phyloP scores from a whole-genome alignment of 2,797 vertebrate genomes.

The Orestias chungarensis region DNA sequence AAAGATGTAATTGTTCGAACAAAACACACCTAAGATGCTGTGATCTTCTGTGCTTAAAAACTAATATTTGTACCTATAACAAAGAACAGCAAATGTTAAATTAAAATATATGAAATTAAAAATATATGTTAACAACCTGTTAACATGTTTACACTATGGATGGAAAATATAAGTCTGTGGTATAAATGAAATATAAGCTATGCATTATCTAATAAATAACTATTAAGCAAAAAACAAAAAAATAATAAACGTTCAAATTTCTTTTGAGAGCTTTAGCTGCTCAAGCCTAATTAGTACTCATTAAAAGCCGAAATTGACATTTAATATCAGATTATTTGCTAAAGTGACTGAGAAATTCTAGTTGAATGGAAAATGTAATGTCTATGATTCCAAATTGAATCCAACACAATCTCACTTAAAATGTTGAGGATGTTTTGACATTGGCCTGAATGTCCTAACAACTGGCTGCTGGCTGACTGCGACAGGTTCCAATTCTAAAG shows the following conservation, averaged over 20 bases:
- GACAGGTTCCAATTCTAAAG: slow-evolving; percentile 41
- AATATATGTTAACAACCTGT: too few species aligned
- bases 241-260: slow-evolving; percentile 2
- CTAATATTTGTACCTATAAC: too few species aligned
- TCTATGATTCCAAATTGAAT: not conserved
- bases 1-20: too few species aligned
- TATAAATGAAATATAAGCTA: too few species aligned
- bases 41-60: too few species aligned
- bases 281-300: not conserved
- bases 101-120: too few species aligned
- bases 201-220: too few species aligned
- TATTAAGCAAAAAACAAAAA: too few species aligned
- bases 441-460: slow-evolving; percentile 32
- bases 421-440: slow-evolving; percentile 33
- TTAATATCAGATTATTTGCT: not conserved
- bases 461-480: slow-evolving; percentile 28
- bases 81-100: too few species aligned
- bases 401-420: slow-evolving; percentile 11
- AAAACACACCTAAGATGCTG: too few species aligned
- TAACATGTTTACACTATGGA: too few species aligned
- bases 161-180: too few species aligned
- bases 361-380: not conserved
- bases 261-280: not conserved
- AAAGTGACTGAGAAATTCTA: not conserved
- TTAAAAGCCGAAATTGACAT: not conserved